Conservation (phyloP, 2,888 invertebrate species). For the Hypena proboscidalis region DNA sequence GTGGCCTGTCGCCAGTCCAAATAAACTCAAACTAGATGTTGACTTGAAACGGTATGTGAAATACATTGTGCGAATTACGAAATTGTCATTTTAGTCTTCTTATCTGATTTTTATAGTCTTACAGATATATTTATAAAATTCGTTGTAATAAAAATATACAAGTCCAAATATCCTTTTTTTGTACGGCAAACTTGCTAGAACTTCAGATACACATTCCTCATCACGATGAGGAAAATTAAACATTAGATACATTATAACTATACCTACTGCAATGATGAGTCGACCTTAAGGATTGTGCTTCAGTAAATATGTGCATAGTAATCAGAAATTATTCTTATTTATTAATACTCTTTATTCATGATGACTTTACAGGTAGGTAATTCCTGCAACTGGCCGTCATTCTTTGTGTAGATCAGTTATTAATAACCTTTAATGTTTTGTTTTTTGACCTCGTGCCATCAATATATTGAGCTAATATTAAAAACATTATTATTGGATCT, state of each 20-base stretch:
- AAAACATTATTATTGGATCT: too few species aligned
- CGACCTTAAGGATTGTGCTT: slow-evolving; percentile 9
- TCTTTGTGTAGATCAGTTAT: too few species aligned
- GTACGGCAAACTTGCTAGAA: too few species aligned
- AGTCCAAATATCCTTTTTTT: too few species aligned
- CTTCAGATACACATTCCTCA: slow-evolving; percentile 26
- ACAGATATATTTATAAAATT: too few species aligned
- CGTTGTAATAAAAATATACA: too few species aligned
- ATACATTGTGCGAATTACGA: slow-evolving; percentile 21
- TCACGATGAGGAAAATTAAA: slow-evolving; percentile 30
- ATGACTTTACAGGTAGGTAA: slow-evolving; percentile 9
- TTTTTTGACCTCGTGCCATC: slow-evolving; percentile 10
- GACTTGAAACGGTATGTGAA: slow-evolving; percentile 22
- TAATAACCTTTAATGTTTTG: too few species aligned
- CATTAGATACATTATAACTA: slow-evolving; percentile 16
- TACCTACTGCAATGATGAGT: slow-evolving; percentile 21
- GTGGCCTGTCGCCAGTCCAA: slow-evolving; percentile 56
- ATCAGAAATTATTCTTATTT: slow-evolving; percentile 7
- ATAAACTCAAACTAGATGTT: slow-evolving; percentile 37
- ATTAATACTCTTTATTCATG: slow-evolving; percentile 7
- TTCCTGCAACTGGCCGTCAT: background rate
- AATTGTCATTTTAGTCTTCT: too few species aligned
- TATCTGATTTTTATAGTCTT: too few species aligned
- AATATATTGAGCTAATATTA: too few species aligned
- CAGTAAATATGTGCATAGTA: slow-evolving; percentile 12